A percentile compares a stretch with the other conserved stretches of the same genome.
These are phyloP conservation scores for Sinopyrophorus schimmeli DNA, from an alignment of 2,888 invertebrate genomes.

Conservation along the genomic window DNA sequence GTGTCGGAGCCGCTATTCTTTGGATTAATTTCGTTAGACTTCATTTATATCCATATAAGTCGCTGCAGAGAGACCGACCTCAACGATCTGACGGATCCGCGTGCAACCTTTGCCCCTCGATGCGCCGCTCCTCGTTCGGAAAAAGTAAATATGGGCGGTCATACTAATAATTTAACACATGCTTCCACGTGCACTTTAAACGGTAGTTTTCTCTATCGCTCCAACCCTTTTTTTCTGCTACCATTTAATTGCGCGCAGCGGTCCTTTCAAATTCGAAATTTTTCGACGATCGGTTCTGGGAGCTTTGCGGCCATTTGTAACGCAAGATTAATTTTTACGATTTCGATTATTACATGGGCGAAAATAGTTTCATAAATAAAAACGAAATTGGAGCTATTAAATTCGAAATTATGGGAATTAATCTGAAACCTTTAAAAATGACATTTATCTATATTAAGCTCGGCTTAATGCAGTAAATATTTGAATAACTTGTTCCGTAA, in stretches of 20 bases:
- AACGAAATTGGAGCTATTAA: neutral
- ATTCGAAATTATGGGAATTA: neutral
- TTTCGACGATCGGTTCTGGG: too few species aligned
- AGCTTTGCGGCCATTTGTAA: too few species aligned
- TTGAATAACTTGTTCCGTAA: slow-evolving; percentile 1
- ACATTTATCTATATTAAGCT: neutral
- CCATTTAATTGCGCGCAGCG: slow-evolving; percentile 3
- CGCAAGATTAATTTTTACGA: too few species aligned
- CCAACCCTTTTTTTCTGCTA: neutral
- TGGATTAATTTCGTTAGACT: slow-evolving; percentile 31
- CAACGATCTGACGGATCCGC: slow-evolving; percentile 25
- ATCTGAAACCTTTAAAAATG: slow-evolving; percentile 3
- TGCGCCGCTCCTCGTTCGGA: slow-evolving; percentile 27
- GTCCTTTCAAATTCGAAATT: too few species aligned
- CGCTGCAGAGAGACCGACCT: slow-evolving; percentile 18
- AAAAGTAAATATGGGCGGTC: slow-evolving; percentile 28
- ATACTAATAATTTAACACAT: slow-evolving; percentile 24
- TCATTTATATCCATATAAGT: slow-evolving; percentile 32
- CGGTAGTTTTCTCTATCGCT: slow-evolving; percentile 11
- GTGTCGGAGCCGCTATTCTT: slow-evolving; percentile 28
- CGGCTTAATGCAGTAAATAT: slow-evolving; percentile 8
- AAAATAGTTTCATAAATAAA: too few species aligned
- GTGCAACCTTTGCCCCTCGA: slow-evolving; percentile 32
- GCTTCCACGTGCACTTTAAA: slow-evolving; percentile 11
- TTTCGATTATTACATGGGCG: too few species aligned